Evolutionary conservation across 2,797 vertebrate genomes (phyloP).

Genomic region (Buphagus erythrorhynchus): DNA sequence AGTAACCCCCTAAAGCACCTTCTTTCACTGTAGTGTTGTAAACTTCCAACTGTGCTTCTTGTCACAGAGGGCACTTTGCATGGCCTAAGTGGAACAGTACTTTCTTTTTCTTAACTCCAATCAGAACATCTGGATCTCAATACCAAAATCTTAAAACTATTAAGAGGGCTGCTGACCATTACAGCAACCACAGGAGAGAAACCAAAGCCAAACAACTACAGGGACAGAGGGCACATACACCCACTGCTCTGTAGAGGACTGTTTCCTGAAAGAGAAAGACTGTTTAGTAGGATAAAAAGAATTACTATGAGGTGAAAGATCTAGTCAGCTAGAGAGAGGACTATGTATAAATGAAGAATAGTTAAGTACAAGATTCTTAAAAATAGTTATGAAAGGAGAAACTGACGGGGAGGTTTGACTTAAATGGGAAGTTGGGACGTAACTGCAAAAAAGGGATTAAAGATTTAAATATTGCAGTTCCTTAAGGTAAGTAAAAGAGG

Average conservation of each 20-base stretch:
- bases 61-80: neutral
- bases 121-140: neutral
- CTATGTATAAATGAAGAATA: neutral
- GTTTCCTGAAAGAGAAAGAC: neutral
- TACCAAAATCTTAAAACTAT: neutral
- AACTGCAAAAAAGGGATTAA: neutral
- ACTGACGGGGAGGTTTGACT: neutral
- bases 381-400: neutral
- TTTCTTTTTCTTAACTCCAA: neutral
- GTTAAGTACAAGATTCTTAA: neutral
- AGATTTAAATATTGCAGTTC: neutral
- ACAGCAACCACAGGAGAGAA: neutral
- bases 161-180: neutral
- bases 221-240: neutral
- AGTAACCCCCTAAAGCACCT: neutral
- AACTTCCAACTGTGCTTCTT: neutral
- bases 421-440: neutral
- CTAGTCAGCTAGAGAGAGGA: neutral
- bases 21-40: accelerated
- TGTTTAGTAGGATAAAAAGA: neutral
- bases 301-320: neutral
- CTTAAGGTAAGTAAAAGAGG: neutral
- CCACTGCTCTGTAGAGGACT: neutral
- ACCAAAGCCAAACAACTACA: neutral
- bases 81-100: neutral